Conservation (phyloP, 2,797 vertebrate species). For the Fistularia commersonii region DNA sequence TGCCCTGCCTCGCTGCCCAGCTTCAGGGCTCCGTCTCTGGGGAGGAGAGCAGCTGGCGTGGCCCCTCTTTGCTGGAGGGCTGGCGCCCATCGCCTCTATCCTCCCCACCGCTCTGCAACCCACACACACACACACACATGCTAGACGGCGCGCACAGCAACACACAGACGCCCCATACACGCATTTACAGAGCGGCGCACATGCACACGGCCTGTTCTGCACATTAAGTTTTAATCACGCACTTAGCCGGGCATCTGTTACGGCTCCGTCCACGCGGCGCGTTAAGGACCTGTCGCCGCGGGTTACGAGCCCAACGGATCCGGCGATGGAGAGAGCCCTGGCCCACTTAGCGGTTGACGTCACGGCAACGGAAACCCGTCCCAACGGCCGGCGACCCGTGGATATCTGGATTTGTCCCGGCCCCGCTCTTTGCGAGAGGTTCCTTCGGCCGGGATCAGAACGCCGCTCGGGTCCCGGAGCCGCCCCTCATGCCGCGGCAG, state of each 20-base stretch:
- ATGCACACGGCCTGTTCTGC: constrained; percentile 55
- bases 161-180: too few relatives aligned
- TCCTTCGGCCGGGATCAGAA: too few relatives aligned
- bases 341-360: constrained; percentile 63
- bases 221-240: constrained; percentile 82
- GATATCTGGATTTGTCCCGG: too few relatives aligned
- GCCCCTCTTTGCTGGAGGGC: constrained; percentile 70
- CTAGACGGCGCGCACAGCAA: not conserved
- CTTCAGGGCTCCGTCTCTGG: constrained; percentile 67
- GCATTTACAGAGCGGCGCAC: constrained; percentile 17
- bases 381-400: too few relatives aligned
- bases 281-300: constrained; percentile 70
- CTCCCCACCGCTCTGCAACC: constrained; percentile 29
- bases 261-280: constrained; percentile 60
- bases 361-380: constrained; percentile 43
- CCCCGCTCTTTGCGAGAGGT: too few relatives aligned
- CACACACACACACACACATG: constrained; percentile 22
- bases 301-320: constrained; percentile 65
- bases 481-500: too few relatives aligned
- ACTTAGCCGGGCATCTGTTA: constrained; percentile 81
- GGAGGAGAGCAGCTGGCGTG: constrained; percentile 71
- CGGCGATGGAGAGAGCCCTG: constrained; percentile 61
- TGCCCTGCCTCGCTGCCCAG: constrained; percentile 62
- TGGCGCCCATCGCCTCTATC: constrained; percentile 58
- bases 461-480: too few relatives aligned